Evolutionary conservation across 1,140 invertebrate genomes (phyloP).

Genomic region (Trichonephila clavipes): DNA sequence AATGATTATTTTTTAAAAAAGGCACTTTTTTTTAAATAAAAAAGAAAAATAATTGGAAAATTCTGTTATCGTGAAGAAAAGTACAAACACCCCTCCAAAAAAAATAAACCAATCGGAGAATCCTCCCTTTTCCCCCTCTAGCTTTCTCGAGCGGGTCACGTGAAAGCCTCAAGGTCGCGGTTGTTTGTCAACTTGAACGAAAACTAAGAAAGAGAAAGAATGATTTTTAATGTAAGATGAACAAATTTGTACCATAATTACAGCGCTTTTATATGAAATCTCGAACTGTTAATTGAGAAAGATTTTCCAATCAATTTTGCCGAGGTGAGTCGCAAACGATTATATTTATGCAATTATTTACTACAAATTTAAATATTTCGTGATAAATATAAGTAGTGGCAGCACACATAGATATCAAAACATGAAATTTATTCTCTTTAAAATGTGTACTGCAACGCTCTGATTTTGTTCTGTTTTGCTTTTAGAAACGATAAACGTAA

Average conservation of each 20-base stretch:
- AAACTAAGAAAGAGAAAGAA: too few relatives aligned
- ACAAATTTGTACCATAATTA: too few relatives aligned
- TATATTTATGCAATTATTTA: background rate
- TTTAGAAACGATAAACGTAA: too few relatives aligned
- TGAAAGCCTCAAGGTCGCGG: background rate
- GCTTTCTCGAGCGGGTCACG: background rate
- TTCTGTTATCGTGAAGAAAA: background rate
- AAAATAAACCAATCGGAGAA: background rate
- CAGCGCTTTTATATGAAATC: background rate
- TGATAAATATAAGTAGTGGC: too few relatives aligned
- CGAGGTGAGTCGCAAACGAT: background rate
- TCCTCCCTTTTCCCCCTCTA: background rate
- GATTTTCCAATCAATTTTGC: background rate
- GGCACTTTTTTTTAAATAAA: background rate
- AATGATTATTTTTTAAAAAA: background rate
- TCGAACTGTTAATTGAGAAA: background rate
- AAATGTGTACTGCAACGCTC: too few relatives aligned
- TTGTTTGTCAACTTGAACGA: background rate
- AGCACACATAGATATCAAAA: too few relatives aligned
- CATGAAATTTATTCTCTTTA: too few relatives aligned
- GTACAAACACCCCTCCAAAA: background rate
- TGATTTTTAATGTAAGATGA: background rate
- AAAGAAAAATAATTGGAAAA: too few relatives aligned
- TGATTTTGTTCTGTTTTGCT: too few relatives aligned
- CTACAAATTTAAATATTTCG: too few relatives aligned